Conservation (phyloP, 2,113 vertebrate genomes). For the Oxyura jamaicensis region DNA sequence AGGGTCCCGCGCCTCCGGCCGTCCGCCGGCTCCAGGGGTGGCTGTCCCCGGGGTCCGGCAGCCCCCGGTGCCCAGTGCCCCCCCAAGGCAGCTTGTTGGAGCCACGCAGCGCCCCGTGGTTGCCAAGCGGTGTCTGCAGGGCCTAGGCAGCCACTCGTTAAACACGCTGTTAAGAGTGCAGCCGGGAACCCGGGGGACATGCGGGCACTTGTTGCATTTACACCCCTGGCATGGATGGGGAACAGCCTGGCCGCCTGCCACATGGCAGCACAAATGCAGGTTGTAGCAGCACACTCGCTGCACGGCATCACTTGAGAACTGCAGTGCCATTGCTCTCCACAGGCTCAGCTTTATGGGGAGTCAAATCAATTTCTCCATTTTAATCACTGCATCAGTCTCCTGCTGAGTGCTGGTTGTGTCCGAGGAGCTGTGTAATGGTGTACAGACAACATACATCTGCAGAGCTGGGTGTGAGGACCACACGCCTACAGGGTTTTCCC, state of each 20-base stretch:
- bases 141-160: background rate
- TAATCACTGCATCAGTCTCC: background rate
- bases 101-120: rapidly evolving
- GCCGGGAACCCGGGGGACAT: rapidly evolving
- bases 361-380: background rate
- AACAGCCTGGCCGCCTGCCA: background rate
- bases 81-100: background rate
- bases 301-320: background rate
- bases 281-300: background rate
- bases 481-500: rapidly evolving
- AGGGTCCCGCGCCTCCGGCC: background rate
- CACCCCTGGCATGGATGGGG: background rate
- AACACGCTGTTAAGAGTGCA: background rate
- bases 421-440: background rate
- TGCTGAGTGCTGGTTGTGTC: background rate
- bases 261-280: background rate
- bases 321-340: no score
- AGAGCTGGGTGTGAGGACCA: background rate
- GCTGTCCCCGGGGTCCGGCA: background rate
- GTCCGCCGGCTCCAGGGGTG: background rate
- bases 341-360: background rate
- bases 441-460: background rate
- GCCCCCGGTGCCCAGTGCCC: background rate
- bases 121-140: background rate
- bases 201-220: rapidly evolving